Base-by-base conservation (phyloP, 2,113 vertebrate genomes). In the Acanthochromis polyacanthus region DNA sequence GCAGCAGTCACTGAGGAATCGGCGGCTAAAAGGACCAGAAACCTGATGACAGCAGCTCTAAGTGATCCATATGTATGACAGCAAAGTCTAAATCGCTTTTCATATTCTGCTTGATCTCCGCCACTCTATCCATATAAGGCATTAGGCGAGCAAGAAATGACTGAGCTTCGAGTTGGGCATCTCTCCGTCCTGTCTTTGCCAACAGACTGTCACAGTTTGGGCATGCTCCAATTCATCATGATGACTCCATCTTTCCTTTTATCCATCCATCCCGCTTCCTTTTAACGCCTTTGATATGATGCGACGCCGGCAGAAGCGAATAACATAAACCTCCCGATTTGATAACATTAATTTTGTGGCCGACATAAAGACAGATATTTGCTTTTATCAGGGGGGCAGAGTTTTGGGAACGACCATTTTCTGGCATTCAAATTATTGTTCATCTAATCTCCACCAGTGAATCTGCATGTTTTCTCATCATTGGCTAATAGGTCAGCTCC, bases 171-270 rank as follows among this genome's bases (percentile, higher is more conserved):
- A 81, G 74, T 38, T 28, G 62, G 77, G 62, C 77, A 79, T 65
- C 52, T 71, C 66, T 79, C 8, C 55, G 20, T 75, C 55, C 59
- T 78, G 43, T 62, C 75, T 70, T 48, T 86, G 92, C 90, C 87
- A 92, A 80, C 74, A 69, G 66, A 62, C 84, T 86, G 85, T 86
- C 87, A 81, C 58, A 73, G 62, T 72, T 80, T 78, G 69, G 83
- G 81, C 64, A 68, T 64, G 40, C 46, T 84, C 80, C 80, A 89
- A 55, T 83, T 58, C 55, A n/a, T 87, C 80, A 75, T 57, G 59
- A 89, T 82, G 72, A 76, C 83, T 82, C 48, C 69, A 86, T 86
- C 61, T 62, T 81, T 77, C 61, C 75, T 65, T 74, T 59, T 36
- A 66, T 78, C 38, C 75, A 61, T 81, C 71, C 32, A 23, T 76